Evolutionary conservation across 2,888 invertebrate genomes (phyloP), one percentile per base, ranked within the genome.

Genomic region (Troides oblongomaculatus): DNA sequence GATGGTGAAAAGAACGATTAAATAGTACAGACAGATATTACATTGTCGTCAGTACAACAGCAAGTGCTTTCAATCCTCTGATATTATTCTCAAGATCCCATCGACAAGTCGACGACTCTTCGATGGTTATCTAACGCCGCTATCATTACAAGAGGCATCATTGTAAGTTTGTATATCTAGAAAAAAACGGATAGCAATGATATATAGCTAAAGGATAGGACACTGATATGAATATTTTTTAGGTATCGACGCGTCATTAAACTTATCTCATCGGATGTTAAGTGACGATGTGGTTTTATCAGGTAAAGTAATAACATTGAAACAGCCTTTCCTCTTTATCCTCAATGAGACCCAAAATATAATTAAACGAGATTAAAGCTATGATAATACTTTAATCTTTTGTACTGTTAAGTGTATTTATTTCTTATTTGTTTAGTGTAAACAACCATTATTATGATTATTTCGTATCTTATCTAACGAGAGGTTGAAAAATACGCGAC

Each of bases 81-180:
- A 71, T 62, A 61, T 65, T 57, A 64, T 66, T 68, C 68, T 57
- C 58, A n/a, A 68, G 53, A 61, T 62, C 46, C 66, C 71, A 73
- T 72, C 73, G 71, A 71, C 73, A 72, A 67, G 68, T 72, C 69
- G 71, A 67, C 66, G 66, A 56, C 70, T 70, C 63, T 10, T 66
- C 71, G 71, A 71, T 73, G 30, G 64, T 58, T 74, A 75, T 74
- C 75, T 69, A 62, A 69, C 69, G 67, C 63, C 68, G 72, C 69
- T 71, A 75, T 76, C 77, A 75, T 75, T 76, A 76, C 73, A 72
- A 71, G 68, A 62, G 64, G 65, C 18, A 66, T 66, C 62, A 63
- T 67, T 72, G 72, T 72, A 73, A 75, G 74, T 74, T 74, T 73
- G 73, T 70, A 62, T 70, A 73, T 72, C 71, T 71, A 64, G 64